A percentile compares a stretch with the other conserved stretches of the same genome.
Evolutionary conservation across 2,113 vertebrate species (phyloP).

Genomic region (Chaenocephalus aceratus): DNA sequence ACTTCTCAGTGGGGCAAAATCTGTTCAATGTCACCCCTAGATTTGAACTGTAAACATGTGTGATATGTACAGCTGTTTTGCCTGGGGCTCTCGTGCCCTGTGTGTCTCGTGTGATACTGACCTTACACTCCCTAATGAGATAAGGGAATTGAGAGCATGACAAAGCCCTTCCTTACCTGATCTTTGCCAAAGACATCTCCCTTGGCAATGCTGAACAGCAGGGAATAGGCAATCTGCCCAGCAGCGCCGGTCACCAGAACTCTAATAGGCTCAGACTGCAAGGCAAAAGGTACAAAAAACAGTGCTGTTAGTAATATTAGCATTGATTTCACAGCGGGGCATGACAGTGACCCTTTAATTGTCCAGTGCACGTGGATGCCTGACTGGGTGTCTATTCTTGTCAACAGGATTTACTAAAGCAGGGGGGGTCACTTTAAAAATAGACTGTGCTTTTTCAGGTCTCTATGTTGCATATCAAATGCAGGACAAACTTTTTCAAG

Average conservation of each 20-base stretch:
- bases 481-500: constrained; percentile 39
- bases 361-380: constrained; percentile 8
- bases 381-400: constrained; percentile 37
- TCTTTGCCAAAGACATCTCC: constrained; percentile 98
- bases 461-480: constrained; percentile 54
- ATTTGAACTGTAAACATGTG: constrained; percentile 13
- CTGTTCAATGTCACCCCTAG: constrained; percentile 10
- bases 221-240: constrained; percentile 96
- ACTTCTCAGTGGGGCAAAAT: constrained; percentile 6
- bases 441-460: constrained; percentile 52
- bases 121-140: constrained; percentile 20
- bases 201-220: constrained; percentile 95
- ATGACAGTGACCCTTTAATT: constrained; percentile 4
- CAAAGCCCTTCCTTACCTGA: constrained; percentile 86
- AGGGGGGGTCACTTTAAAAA: constrained; percentile 60
- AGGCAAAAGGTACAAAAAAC: constrained; percentile 47
- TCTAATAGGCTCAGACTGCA: constrained; percentile 90
- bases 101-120: not conserved
- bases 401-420: constrained; percentile 39
- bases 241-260: constrained; percentile 97
- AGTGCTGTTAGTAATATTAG: constrained; percentile 5
- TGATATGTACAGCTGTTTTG: constrained; percentile 8
- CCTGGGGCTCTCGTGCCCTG: not conserved
- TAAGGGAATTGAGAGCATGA: constrained; percentile 15
- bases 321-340: constrained; percentile 2